These are phyloP conservation scores for Acronicta aceris DNA, from an alignment of 2,888 invertebrate species.

Conservation along the genomic window DNA sequence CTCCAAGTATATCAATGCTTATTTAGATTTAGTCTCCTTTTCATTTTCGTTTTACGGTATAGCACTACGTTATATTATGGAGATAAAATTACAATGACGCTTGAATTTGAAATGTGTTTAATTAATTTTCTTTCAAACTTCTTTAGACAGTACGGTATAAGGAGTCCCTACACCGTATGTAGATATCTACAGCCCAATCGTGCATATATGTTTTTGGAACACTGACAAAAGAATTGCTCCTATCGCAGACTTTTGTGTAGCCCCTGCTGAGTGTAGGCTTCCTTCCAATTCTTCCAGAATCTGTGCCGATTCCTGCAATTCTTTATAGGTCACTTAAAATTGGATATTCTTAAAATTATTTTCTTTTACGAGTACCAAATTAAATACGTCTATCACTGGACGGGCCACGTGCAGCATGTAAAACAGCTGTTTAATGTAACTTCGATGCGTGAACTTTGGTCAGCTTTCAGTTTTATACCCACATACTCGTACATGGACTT, in stretches of 20 bases:
- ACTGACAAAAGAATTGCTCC: slow-evolving; percentile 1
- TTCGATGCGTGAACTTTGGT: slow-evolving; percentile 17
- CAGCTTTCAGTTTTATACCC: slow-evolving; percentile 17
- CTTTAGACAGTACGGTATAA: too few relatives aligned
- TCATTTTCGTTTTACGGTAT: too few relatives aligned
- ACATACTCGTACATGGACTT: slow-evolving; percentile 26
- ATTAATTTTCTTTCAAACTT: too few relatives aligned
- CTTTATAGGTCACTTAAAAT: neutral
- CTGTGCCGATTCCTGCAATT: neutral
- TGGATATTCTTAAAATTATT: too few relatives aligned
- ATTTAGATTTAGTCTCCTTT: too few relatives aligned
- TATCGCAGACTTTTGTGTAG: slow-evolving; percentile 3
- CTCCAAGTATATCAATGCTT: too few relatives aligned
- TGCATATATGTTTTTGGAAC: neutral
- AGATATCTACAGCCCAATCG: neutral
- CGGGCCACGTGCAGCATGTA: slow-evolving; percentile 31
- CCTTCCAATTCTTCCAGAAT: neutral
- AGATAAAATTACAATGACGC: too few relatives aligned
- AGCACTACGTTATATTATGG: too few relatives aligned
- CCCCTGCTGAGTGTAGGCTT: neutral
- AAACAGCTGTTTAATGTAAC: slow-evolving; percentile 33
- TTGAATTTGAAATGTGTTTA: too few relatives aligned
- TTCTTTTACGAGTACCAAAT: neutral
- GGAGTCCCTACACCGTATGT: neutral
- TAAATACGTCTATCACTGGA: slow-evolving; percentile 1